Conservation (phyloP, 92 coral and sea anemone species). For the Actinostola sp. region DNA sequence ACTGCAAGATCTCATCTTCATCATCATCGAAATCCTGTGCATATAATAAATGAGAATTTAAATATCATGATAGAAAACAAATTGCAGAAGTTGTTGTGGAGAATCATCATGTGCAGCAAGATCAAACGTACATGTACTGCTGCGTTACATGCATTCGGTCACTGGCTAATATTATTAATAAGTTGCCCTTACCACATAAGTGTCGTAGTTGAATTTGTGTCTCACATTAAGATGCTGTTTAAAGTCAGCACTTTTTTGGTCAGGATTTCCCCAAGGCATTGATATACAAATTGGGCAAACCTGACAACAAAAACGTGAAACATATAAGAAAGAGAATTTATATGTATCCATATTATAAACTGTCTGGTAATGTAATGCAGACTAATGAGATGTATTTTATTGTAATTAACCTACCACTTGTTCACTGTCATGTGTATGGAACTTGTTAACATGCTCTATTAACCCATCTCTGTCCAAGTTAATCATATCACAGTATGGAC, state of each 20-base stretch:
- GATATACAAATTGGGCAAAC: conserved; percentile 93
- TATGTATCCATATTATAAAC: no score
- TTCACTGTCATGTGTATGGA: conserved; percentile 54
- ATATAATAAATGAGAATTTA: not conserved
- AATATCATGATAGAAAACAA: not conserved
- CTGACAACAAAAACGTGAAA: conserved; percentile 21
- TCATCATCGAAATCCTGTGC: conserved; percentile 61
- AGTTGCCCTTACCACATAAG: conserved; percentile 78
- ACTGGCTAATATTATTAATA: not conserved
- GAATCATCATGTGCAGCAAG: no score
- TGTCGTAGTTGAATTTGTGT: conserved; percentile 88
- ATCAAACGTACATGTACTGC: no score
- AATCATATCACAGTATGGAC: conserved; percentile 72
- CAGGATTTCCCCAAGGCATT: conserved; percentile 95
- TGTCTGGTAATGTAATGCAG: no score
- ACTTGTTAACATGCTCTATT: conserved; percentile 67
- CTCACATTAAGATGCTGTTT: conserved; percentile 78
- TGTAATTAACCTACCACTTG: conserved; percentile 70
- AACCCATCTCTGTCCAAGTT: conserved; percentile 72
- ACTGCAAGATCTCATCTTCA: conserved; percentile 59
- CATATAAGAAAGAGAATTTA: no score
- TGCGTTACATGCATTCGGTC: not conserved
- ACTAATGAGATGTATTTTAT: not conserved
- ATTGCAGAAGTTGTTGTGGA: no score
- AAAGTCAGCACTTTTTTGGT: conserved; percentile 79